Base-by-base conservation (phyloP, 2,113 vertebrate genomes). In the Lucifuga dentata region DNA sequence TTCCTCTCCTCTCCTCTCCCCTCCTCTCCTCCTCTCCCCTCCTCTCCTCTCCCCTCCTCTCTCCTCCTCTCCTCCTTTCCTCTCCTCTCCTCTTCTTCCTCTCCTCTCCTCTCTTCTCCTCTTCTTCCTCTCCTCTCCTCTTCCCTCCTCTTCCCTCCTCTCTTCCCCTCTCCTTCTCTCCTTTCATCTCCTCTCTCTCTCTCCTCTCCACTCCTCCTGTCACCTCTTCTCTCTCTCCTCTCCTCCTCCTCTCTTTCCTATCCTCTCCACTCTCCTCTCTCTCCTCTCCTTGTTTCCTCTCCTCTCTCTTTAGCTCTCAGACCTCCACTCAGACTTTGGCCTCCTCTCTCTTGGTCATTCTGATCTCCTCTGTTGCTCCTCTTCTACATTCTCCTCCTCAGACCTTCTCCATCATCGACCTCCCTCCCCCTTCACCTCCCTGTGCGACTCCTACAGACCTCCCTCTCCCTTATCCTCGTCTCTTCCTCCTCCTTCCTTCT, bases 121-220 rank as follows among this genome's bases (percentile, higher is more conserved):
- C n/a, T 15, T n/a, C 16, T 24, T 26, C 29, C 24, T n/a, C 49
- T 26, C 29, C 29, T 26, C n/a, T n/a, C n/a, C n/a, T 63, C 86
- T 2, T 43, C 49, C 38, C 46, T 78, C 17, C 73, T 84, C 19
- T 67, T 9, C 12, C 8, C 49, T 17, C 8, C 19, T 16, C 21
- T 29, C 9, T n/a, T n/a, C n/a, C n/a, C n/a, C n/a, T n/a, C n/a
- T n/a, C n/a, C n/a, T n/a, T n/a, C n/a, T n/a, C 49, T 17, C 10
- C 24, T 32, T 24, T 26, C 29, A 11, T n/a, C 49, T 26, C 29
- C 29, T 26, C n/a, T n/a, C n/a, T 5, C 29, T 41, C 40, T 67
- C 21, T 61, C 76, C 79, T 39, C 66, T 77, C 36, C 73, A 71
- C 33, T 66, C 81, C 52, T 74, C 79, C n/a, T 63, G 86, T 2